These are phyloP conservation scores for Drosophila sordidula DNA, from an alignment of 2,888 invertebrate species.

Conservation along the genomic window DNA sequence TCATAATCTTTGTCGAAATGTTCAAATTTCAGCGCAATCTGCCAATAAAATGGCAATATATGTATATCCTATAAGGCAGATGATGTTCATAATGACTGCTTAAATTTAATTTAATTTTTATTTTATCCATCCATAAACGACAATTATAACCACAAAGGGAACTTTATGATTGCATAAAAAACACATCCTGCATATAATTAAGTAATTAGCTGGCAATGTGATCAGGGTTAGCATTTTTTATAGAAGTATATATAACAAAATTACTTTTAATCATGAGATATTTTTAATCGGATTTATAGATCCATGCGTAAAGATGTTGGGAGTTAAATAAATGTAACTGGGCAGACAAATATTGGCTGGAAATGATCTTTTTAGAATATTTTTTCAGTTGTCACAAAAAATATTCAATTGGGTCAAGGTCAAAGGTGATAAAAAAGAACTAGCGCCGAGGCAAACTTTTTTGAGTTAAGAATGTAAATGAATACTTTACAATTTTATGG, in stretches of 20 bases:
- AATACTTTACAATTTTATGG: too few relatives aligned
- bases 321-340: too few relatives aligned
- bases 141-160: conserved; percentile 12
- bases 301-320: too few relatives aligned
- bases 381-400: not conserved
- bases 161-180: conserved; percentile 1
- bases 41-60: conserved; percentile 62
- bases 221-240: conserved; percentile 33
- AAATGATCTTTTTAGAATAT: too few relatives aligned
- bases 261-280: too few relatives aligned
- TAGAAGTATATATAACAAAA: not conserved
- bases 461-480: too few relatives aligned
- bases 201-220: conserved; percentile 18
- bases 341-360: too few relatives aligned
- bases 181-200: not conserved
- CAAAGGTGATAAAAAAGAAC: not conserved
- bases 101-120: conserved; percentile 48
- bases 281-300: too few relatives aligned
- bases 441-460: too few relatives aligned
- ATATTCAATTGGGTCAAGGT: conserved; percentile 5
- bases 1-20: conserved; percentile 60
- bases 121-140: conserved; percentile 44
- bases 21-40: conserved; percentile 43
- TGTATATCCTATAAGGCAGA: conserved; percentile 30
- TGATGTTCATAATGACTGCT: conserved; percentile 47